These are phyloP conservation scores for Diplolepis rosae DNA, from an alignment of 2,888 invertebrate species.

Conservation along the genomic window DNA sequence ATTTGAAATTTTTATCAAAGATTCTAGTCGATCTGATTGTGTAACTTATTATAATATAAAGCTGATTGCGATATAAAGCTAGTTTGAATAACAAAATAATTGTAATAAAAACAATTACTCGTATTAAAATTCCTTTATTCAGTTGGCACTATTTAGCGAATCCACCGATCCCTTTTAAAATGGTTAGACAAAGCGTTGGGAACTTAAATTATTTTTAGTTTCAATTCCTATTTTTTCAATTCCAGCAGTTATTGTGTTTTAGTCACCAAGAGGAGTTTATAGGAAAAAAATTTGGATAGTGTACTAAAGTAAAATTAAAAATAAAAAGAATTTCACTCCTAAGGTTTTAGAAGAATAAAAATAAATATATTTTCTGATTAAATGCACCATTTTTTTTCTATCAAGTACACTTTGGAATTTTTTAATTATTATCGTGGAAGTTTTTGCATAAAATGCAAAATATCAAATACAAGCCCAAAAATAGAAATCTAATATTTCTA, in stretches of 20 bases:
- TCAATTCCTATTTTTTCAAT: constrained; percentile 28
- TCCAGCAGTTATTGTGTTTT: neutral
- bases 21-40: neutral
- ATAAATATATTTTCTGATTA: neutral
- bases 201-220: neutral
- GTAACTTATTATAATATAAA: neutral
- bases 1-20: constrained; percentile 20
- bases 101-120: neutral
- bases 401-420: no score
- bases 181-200: neutral
- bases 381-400: no score
- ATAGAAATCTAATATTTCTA: no score
- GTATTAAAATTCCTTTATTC: neutral
- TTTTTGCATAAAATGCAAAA: neutral
- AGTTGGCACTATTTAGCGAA: neutral
- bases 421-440: no score
- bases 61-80: neutral
- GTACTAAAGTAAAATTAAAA: neutral
- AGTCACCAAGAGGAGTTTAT: neutral
- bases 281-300: neutral
- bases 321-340: neutral
- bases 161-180: neutral
- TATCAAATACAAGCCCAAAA: neutral
- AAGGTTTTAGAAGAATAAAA: neutral
- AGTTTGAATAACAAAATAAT: neutral